These are phyloP conservation scores for Piprites chloris DNA, from an alignment of 2,113 vertebrate species.

Conservation along the genomic window DNA sequence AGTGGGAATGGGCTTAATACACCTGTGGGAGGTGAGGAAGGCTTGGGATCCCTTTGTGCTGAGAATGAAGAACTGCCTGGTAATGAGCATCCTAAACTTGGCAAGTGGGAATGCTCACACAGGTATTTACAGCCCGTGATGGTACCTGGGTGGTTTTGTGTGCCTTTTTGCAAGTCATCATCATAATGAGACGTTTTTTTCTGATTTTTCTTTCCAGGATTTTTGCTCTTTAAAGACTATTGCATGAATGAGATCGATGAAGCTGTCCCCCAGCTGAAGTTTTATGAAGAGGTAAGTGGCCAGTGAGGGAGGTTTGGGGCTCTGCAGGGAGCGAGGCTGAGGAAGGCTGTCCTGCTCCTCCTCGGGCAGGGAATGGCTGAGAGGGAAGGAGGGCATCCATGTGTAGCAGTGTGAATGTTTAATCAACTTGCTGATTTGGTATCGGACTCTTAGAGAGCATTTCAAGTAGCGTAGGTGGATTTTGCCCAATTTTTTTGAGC, in stretches of 20 bases:
- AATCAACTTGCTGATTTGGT: background rate
- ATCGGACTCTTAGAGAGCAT: background rate
- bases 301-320: background rate
- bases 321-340: background rate
- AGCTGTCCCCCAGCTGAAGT: slow-evolving; percentile 95
- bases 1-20: background rate
- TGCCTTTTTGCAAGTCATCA: background rate
- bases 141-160: accelerated
- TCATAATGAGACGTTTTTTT: accelerated
- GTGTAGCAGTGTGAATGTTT: background rate
- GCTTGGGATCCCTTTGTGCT: background rate
- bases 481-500: background rate
- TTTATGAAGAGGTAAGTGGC: slow-evolving; percentile 91
- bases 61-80: background rate
- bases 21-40: background rate
- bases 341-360: accelerated
- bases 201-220: slow-evolving; percentile 75
- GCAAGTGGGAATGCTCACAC: accelerated
- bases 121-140: accelerated
- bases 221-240: slow-evolving; percentile 96
- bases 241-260: slow-evolving; percentile 95
- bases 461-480: background rate
- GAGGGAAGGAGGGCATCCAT: background rate
- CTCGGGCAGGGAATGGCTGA: accelerated
- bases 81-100: background rate